Base-by-base conservation (phyloP, 1,140 invertebrate genomes). In the Aphelenchoides fujianensis region DNA sequence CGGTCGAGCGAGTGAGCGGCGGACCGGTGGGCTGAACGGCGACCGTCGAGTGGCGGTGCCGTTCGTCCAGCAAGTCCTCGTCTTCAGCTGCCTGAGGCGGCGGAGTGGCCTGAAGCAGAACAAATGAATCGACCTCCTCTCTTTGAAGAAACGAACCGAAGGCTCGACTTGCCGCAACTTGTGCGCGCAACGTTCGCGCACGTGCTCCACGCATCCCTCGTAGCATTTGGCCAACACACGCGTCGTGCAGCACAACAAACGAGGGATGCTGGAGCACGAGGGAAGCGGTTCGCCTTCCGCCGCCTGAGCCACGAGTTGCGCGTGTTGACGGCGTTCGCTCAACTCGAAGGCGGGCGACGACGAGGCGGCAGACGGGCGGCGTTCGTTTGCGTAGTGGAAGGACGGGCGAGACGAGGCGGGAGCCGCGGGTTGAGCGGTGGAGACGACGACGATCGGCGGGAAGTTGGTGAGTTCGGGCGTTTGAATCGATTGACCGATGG, bases 141-240 rank as follows among this genome's bases (percentile, higher is more conserved):
- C 19, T 19, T 72, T 70, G n/a, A n/a, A n/a, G n/a, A n/a, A n/a
- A n/a, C n/a, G n/a, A n/a, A 30, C 16, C 19, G 68, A 69, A 28
- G 16, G 28, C 16, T 80, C 79, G 48, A 72, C 78, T 68, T 79
- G 73, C 27, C 69, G 70, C n/a, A 80, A 61, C 59, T 80, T 80
- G 52, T 80, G 76, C 16, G 76, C 74, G 52, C 79, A 80, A 61
- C 78, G 76, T 36, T 71, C 64, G 34, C 48, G 48, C 27, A 81
- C 74, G 71, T 81, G 77, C 32, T 75, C 73, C 52, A 81, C 35
- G 70, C 79, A 81, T 36, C 79, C 79, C 35, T 74, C 59, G 48
- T 79, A 52, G 68, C 79, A 81, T 67, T 81, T 81, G 19, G 74
- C 77, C 36, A 82, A 54, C 27, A 81, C 79, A 57, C 79, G 77